These are phyloP conservation scores for Agonopterix heracliana DNA, from an alignment of 2,888 invertebrate genomes.

Conservation along the genomic window DNA sequence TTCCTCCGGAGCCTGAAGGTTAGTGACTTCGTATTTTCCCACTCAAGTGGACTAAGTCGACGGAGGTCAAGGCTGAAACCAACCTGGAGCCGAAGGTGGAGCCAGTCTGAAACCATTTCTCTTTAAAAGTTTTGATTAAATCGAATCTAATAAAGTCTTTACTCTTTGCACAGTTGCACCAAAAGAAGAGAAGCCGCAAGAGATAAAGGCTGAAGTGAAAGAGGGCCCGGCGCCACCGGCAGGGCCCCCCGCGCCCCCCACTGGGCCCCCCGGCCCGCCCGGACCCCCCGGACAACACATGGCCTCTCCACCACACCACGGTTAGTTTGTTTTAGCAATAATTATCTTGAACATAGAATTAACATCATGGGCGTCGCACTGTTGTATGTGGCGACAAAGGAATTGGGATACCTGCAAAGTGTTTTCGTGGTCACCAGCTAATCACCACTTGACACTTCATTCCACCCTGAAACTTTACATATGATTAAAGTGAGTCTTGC, in stretches of 20 bases:
- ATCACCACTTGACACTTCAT: no score
- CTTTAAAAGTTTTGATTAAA: no score
- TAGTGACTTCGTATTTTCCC: slow-evolving; percentile 25
- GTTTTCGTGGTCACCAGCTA: no score
- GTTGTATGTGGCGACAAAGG: no score
- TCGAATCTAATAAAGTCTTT: no score
- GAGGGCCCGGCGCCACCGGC: slow-evolving; percentile 18
- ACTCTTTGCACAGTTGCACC: no score
- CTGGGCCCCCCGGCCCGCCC: slow-evolving; percentile 18
- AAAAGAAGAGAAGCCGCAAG: slow-evolving; percentile 41
- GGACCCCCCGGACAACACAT: slow-evolving; percentile 30
- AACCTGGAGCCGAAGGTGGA: slow-evolving; percentile 47
- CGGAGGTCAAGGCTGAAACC: slow-evolving; percentile 46
- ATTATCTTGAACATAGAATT: no score
- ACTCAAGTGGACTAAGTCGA: slow-evolving; percentile 68
- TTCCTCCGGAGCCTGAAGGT: slow-evolving; percentile 32
- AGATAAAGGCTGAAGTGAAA: slow-evolving; percentile 34
- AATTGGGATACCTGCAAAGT: no score
- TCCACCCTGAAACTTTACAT: no score
- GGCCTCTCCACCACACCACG: slow-evolving; percentile 57
- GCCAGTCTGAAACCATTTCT: slow-evolving; percentile 18
- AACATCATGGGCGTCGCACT: no score
- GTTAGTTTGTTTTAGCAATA: slow-evolving; percentile 24
- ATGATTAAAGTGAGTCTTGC: no score
- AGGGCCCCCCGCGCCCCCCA: slow-evolving; percentile 4